Evolutionary conservation across 2,888 invertebrate genomes (phyloP).

Genomic region (Tachina fera): DNA sequence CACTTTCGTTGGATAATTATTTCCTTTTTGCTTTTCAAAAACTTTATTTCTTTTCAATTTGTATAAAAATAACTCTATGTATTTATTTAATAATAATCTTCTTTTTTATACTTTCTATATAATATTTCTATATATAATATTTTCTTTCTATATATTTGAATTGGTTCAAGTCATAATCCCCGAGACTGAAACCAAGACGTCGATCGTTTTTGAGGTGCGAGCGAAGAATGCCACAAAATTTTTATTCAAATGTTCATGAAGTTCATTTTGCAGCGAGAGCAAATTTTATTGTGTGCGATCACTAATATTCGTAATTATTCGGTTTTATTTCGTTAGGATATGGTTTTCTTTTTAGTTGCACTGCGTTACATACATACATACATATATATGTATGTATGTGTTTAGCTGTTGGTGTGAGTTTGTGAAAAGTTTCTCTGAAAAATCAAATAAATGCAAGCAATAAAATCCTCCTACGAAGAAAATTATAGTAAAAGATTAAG

Average conservation of each 20-base stretch:
- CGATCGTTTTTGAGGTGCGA: constrained; percentile 96
- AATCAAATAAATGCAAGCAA: constrained; percentile 61
- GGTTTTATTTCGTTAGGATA: constrained; percentile 65
- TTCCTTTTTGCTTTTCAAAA: constrained; percentile 38
- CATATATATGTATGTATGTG: neutral
- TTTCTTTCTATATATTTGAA: constrained; percentile 61
- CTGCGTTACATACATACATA: constrained; percentile 70
- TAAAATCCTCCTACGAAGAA: constrained; percentile 48
- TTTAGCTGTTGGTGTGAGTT: constrained; percentile 71
- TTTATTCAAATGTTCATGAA: constrained; percentile 81
- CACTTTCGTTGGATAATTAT: constrained; percentile 64
- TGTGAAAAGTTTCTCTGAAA: constrained; percentile 67
- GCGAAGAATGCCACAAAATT: constrained; percentile 89
- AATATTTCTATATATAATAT: constrained; percentile 44
- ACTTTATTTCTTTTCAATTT: constrained; percentile 32
- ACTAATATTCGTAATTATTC: constrained; percentile 45
- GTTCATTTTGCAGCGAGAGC: constrained; percentile 72
- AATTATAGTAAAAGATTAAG: constrained; percentile 29
- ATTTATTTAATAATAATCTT: constrained; percentile 60
- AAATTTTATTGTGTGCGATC: constrained; percentile 32
- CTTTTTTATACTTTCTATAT: constrained; percentile 69
- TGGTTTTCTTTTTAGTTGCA: constrained; percentile 73
- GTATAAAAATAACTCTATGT: constrained; percentile 68
- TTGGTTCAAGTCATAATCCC: constrained; percentile 84
- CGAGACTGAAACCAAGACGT: constrained; percentile 89